Percentiles rank a stretch among this genome's conserved stretches.
Evolutionary conservation across 2,888 invertebrate species (phyloP).

Genomic region (Tetheella fluctuosa): DNA sequence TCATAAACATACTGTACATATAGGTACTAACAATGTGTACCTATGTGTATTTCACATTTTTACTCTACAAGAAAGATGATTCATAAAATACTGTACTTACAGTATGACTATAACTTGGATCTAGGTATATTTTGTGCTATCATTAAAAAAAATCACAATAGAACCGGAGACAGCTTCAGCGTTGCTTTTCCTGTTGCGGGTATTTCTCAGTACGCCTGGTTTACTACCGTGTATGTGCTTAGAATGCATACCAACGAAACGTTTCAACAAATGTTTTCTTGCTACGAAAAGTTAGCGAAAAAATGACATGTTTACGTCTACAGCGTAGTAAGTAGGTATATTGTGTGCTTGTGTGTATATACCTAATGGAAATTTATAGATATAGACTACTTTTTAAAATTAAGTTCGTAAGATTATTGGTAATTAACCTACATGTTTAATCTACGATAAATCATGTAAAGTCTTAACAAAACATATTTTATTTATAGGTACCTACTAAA

Average conservation of each 20-base stretch:
- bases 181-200: constrained; percentile 7
- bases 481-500: too few species aligned
- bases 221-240: constrained; percentile 5
- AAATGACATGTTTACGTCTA: background rate
- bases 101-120: background rate
- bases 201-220: constrained; percentile 11
- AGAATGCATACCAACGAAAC: constrained; percentile 5
- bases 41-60: background rate
- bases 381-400: too few species aligned
- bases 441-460: too few species aligned
- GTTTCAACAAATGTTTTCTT: constrained; percentile 1
- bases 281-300: background rate
- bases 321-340: too few species aligned
- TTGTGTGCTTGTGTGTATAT: too few species aligned
- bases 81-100: background rate
- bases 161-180: constrained; percentile 4
- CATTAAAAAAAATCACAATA: constrained; percentile 6
- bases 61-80: background rate
- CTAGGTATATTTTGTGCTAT: background rate
- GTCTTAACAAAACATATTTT: too few species aligned
- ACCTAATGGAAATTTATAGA: too few species aligned
- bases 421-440: too few species aligned
- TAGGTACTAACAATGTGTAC: background rate
- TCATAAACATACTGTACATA: too few species aligned
- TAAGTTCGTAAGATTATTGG: too few species aligned